Conservation (phyloP, 2,797 vertebrate species). For the Rhadinocentrus ornatus region DNA sequence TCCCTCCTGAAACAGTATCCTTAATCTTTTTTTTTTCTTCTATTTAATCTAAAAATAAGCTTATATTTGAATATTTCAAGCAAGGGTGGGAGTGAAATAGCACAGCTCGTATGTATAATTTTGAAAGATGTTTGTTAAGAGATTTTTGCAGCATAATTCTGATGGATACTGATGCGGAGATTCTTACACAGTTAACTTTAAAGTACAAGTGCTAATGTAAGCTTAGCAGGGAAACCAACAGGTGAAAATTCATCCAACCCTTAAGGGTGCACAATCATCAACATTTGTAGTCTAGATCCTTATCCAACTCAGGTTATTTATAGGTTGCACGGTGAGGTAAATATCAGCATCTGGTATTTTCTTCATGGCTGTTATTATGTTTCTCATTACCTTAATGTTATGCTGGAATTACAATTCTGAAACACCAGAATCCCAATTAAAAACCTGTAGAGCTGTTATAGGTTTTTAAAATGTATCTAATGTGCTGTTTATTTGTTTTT, state of each 20-base stretch:
- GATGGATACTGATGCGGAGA: not conserved
- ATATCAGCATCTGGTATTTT: constrained; percentile 49
- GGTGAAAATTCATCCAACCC: constrained; percentile 30
- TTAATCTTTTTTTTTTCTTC: not conserved
- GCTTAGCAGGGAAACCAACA: constrained; percentile 14
- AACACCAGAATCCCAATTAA: constrained; percentile 4
- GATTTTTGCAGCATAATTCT: not conserved
- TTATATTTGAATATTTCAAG: not conserved
- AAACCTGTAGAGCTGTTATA: not conserved
- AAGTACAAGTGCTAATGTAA: not conserved
- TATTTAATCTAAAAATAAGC: not conserved
- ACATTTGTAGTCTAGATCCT: constrained; percentile 35
- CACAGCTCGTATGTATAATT: not conserved
- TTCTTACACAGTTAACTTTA: constrained; percentile 5
- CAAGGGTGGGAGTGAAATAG: not conserved
- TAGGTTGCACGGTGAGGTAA: constrained; percentile 25
- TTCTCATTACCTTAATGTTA: constrained; percentile 3
- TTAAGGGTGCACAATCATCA: constrained; percentile 10
- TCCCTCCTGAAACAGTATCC: not conserved
- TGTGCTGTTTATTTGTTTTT: not conserved
- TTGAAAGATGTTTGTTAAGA: not conserved
- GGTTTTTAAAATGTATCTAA: not conserved
- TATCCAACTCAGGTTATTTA: constrained; percentile 53
- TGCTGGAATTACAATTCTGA: not conserved
- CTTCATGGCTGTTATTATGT: constrained; percentile 13